Conservation (phyloP, 2,888 invertebrate genomes). For the Mythimna albipuncta region DNA sequence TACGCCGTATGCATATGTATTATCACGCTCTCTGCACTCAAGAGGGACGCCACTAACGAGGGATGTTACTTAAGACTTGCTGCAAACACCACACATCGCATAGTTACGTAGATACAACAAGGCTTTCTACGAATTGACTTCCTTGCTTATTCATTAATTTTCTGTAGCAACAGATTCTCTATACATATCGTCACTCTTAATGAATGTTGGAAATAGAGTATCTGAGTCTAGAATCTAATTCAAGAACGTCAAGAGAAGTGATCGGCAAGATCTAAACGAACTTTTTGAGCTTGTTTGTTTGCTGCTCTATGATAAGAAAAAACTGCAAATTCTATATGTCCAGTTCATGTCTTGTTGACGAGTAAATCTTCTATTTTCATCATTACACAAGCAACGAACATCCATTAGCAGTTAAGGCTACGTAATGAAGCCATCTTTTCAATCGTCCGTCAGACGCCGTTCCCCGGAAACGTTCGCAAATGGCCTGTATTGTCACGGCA, state of each 20-base stretch:
- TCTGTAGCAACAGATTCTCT: neutral
- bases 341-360: too few relatives aligned
- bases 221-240: too few relatives aligned
- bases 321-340: too few relatives aligned
- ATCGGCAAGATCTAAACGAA: too few relatives aligned
- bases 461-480: constrained; percentile 31
- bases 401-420: neutral
- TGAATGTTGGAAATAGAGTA: neutral
- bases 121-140: constrained; percentile 35
- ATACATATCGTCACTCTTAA: neutral
- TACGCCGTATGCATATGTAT: constrained; percentile 49
- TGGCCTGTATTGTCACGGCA: constrained; percentile 17
- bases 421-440: constrained; percentile 22
- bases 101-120: constrained; percentile 22
- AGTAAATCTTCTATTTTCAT: neutral
- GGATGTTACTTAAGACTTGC: constrained; percentile 41
- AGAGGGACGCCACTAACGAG: constrained; percentile 48
- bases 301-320: too few relatives aligned
- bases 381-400: neutral
- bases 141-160: constrained; percentile 3
- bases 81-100: constrained; percentile 24
- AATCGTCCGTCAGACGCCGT: constrained; percentile 11
- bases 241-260: too few relatives aligned
- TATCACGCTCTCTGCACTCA: constrained; percentile 52
- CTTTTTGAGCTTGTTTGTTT: too few relatives aligned